Conservation (phyloP, 2,113 vertebrate species). For the Aegithalos caudatus region DNA sequence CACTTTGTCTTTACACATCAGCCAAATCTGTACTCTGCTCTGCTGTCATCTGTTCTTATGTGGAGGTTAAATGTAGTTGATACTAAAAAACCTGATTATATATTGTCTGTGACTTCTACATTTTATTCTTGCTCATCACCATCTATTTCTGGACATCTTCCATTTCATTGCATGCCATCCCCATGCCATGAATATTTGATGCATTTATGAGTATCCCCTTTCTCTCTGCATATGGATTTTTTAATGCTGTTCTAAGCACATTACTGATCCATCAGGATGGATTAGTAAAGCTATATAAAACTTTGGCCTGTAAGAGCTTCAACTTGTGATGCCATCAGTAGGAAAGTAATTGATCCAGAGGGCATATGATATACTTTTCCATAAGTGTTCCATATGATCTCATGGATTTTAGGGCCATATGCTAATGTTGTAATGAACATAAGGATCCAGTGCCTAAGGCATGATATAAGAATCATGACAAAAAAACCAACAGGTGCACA, state of each 20-base stretch:
- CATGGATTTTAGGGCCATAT: background rate
- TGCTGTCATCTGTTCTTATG: background rate
- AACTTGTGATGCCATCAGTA: background rate
- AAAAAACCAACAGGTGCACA: no score
- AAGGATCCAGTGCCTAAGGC: background rate
- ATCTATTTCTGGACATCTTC: background rate
- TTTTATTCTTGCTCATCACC: background rate
- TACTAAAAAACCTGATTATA: rapidly evolving
- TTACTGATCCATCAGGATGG: background rate
- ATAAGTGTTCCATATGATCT: background rate
- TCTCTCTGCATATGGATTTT: background rate
- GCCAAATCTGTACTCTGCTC: background rate
- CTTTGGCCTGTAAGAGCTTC: background rate
- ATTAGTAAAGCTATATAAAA: background rate
- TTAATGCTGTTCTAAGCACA: background rate
- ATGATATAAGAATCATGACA: background rate
- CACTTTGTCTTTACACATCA: background rate
- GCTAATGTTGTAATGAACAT: background rate
- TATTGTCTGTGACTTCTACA: background rate
- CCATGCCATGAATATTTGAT: background rate
- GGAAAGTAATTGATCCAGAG: background rate
- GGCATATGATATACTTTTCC: rapidly evolving
- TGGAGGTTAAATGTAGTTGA: background rate
- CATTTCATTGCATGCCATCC: background rate
- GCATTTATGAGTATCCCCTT: background rate